These are phyloP conservation scores for Proisotoma minuta DNA, from an alignment of 2,888 invertebrate species.

Conservation along the genomic window DNA sequence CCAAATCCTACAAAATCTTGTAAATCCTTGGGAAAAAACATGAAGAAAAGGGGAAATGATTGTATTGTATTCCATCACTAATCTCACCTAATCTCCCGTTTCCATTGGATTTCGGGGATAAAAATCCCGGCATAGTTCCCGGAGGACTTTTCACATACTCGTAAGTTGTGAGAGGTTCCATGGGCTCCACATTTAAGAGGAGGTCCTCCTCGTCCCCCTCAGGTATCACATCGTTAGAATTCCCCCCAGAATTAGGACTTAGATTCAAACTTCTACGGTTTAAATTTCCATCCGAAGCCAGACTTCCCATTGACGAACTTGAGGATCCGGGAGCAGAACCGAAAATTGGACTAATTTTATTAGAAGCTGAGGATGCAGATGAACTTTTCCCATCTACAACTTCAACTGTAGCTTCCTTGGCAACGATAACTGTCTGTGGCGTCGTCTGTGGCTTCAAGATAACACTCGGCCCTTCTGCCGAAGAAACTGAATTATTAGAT, in stretches of 20 bases:
- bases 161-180: conserved; percentile 67
- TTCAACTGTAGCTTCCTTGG: neutral
- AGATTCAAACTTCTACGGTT: neutral
- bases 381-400: neutral
- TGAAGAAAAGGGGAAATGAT: too few species aligned
- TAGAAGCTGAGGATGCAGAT: conserved; percentile 6
- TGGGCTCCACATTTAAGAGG: conserved; percentile 77
- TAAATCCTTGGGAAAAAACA: too few species aligned
- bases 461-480: conserved; percentile 68
- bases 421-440: neutral
- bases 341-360: conserved; percentile 28
- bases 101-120: conserved; percentile 18
- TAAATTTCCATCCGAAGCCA: neutral
- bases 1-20: too few species aligned
- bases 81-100: too few species aligned
- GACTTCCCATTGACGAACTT: conserved; percentile 39
- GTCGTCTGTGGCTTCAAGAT: conserved; percentile 55
- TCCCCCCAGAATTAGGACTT: conserved; percentile 15
- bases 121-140: conserved; percentile 21
- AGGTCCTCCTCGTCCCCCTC: conserved; percentile 59
- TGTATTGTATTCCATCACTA: too few species aligned
- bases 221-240: conserved; percentile 38
- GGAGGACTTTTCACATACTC: conserved; percentile 45
- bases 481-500: conserved; percentile 56
- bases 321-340: conserved; percentile 27